Base-by-base conservation (phyloP, 2,797 vertebrate genomes). In the Gadopsis bispinosus region DNA sequence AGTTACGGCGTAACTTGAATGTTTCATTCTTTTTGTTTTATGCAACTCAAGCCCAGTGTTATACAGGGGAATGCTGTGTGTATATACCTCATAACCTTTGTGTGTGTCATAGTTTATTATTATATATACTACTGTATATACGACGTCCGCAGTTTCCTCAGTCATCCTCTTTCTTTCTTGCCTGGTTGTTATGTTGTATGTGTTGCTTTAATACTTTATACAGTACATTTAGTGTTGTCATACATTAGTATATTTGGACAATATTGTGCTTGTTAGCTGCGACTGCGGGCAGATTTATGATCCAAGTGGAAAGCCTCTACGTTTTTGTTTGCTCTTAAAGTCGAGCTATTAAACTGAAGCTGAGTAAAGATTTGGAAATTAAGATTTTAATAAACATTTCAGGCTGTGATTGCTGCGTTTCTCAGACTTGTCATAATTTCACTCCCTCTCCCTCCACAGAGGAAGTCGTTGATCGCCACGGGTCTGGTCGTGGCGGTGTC, bases 401-500 rank as follows among this genome's bases (percentile, higher is more conserved):
- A 5, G 19, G 58, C 0, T 33, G 0, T 41, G 35, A 19, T 54
- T 26, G 35, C 43, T 66, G 8, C n/a, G 6, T 56, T 33, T 39
- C 16, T 71, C 77, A 22, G 35, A 53, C 66, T 35, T 39, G 19
- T 78, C 53, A 13, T 54, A 22, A 61, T 3, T 10, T 4, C 55
- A 2, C 43, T 70, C 5, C 77, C 22, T 83, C n/a, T 82, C 16
- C 3, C 31, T 67, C 61, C 88, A 48, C 94, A 99, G 98, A 96
- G 94, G 84, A 97, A 97, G 92, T 96, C 96, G 4, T 11, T 97
- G 80, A 95, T 99, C 53, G 97, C 92, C 19, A 95, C 95, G 88
- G 94, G 96, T 84, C 95, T 97, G 87, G 69, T 94, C 7, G 93
- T 96, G 92, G 96, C 80, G 7, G 95, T 97, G 3, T 97, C 97